Evolutionary conservation across 2,797 vertebrate species (phyloP), one percentile per base, ranked within the genome.

Genomic region (Hybognathus amarus): DNA sequence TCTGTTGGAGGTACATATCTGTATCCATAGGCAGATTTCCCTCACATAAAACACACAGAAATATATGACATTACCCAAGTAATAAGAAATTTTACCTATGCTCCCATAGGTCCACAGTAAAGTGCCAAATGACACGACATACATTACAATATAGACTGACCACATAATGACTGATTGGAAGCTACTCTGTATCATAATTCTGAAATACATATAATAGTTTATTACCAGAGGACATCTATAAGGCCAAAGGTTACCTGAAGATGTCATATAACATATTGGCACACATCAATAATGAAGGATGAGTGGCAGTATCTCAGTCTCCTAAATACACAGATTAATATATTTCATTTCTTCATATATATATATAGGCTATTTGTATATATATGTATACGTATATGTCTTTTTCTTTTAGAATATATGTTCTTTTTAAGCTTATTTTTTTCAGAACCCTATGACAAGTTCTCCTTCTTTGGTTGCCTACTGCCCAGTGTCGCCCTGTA

Each of bases 181-280:
- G 88, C 90, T 92, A 93, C 91, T 95, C 90, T 91, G 93, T 91
- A 90, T 86, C 91, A 91, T 93, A 92, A 91, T 89, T 94, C 91
- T 92, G 87, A 87, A 93, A 93, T 91, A 90, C 90, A 94, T 94
- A 93, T 89, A 92, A 93, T 94, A 95, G 93, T 93, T 92, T 95
- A 95, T 93, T 91, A 92, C 94, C 93, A 94, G 93, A 96, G 94
- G 94, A 93, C 94, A 96, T 94, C 96, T 96, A 92, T 97, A 97
- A 98, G 97, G 97, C 97, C 96, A 97, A 96, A 94, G 95, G 96
- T 95, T 96, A 96, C 96, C 97, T 97, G 97, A 96, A 97, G 94
- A 96, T 96, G 96, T 94, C 92, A 92, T 95, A 94, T 95, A 93
- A 95, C 91, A 89, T 90, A 92, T 94, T 90, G 93, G 94, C 94